phyloP scores from a whole-genome alignment of 2,888 invertebrate genomes.

The Nephrocerus scutellatus region DNA sequence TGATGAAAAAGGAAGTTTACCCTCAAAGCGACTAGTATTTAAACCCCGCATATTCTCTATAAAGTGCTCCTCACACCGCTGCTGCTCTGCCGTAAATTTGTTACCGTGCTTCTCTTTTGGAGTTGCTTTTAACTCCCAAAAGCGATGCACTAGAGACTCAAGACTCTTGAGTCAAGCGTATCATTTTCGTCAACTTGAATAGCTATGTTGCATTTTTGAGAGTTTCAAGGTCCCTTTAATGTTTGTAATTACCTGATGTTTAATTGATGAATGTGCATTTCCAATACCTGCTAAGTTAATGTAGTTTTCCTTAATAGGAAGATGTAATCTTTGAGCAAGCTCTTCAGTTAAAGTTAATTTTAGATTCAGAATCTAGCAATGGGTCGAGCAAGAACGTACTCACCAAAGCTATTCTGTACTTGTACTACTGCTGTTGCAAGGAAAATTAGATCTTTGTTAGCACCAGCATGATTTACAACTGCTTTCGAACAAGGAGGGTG shows the following conservation, averaged over 20 bases:
- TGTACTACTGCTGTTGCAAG: conserved; percentile 3
- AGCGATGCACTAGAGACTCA: conserved; percentile 6
- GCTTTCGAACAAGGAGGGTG: background rate
- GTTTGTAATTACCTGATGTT: background rate
- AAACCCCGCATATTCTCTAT: conserved; percentile 4
- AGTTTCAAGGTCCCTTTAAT: conserved; percentile 12
- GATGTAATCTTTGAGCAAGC: conserved; percentile 7
- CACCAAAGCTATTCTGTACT: conserved; percentile 1
- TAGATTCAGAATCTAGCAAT: conserved; percentile 8
- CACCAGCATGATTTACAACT: background rate
- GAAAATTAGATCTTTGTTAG: background rate
- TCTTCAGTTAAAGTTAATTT: conserved; percentile 11
- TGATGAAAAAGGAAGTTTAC: conserved; percentile 4
- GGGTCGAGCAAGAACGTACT: background rate
- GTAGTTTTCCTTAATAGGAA: background rate
- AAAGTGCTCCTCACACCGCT: conserved; percentile 7
- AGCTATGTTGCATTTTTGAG: no score
- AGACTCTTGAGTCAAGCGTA: no score
- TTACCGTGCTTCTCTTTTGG: conserved; percentile 6
- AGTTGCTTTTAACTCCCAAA: conserved; percentile 7
- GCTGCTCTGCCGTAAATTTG: conserved; percentile 9
- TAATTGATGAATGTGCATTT: background rate
- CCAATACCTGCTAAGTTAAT: background rate
- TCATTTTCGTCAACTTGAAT: no score
- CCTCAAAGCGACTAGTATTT: conserved; percentile 5